Percentiles rank a stretch among this genome's conserved stretches.
These are phyloP conservation scores for Athripsodes cinereus DNA, from an alignment of 2,888 invertebrate species.

Conservation along the genomic window DNA sequence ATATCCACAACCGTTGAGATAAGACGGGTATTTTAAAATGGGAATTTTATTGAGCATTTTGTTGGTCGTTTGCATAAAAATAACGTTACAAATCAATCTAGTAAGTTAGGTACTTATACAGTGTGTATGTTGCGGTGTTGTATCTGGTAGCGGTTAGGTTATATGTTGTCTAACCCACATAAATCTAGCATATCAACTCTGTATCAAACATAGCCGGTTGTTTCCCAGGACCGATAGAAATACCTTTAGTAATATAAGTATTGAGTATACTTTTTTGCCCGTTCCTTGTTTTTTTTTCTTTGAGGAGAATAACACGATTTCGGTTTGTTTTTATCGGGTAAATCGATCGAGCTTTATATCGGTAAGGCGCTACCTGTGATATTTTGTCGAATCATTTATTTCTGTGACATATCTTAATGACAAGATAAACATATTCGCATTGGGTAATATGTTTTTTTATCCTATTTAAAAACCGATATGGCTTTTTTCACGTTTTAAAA, in stretches of 20 bases:
- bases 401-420: conserved; percentile 8
- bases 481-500: too few species aligned
- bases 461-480: background rate
- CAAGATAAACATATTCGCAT: conserved; percentile 2
- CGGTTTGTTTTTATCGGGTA: conserved; percentile 23
- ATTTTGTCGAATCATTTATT: conserved; percentile 11
- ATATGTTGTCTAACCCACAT: conserved; percentile 16
- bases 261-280: background rate
- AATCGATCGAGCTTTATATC: conserved; percentile 24
- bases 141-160: conserved; percentile 13
- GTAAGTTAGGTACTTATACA: conserved; percentile 1
- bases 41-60: conserved; percentile 13
- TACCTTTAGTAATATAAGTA: conserved; percentile 10
- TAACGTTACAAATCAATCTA: conserved; percentile 25
- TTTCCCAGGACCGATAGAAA: conserved; percentile 11
- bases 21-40: conserved; percentile 4
- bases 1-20: background rate
- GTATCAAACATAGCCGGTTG: conserved; percentile 17
- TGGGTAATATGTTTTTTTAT: background rate
- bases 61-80: conserved; percentile 18
- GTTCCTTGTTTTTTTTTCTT: conserved; percentile 10
- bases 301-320: conserved; percentile 22
- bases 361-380: conserved; percentile 21
- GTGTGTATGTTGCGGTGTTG: too few species aligned
- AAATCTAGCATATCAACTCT: conserved; percentile 19